phyloP scores from a whole-genome alignment of 2,113 vertebrate genomes.

The Zosterops japonicus region DNA sequence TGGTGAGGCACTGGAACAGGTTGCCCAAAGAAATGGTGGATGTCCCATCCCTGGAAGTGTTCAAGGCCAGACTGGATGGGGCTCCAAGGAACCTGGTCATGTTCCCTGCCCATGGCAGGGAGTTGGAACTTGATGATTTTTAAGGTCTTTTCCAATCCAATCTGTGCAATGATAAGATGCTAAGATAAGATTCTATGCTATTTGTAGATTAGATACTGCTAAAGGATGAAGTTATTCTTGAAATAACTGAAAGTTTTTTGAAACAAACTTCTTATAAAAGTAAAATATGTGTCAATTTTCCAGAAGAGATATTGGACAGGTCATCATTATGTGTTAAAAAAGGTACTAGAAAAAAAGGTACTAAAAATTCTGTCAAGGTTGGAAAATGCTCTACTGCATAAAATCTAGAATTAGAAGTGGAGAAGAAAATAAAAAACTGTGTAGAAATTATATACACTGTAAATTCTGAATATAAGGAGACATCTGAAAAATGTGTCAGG shows the following conservation, averaged over 20 bases:
- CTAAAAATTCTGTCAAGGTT: background rate
- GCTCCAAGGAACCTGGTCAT: background rate
- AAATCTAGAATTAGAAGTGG: background rate
- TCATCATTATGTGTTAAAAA: background rate
- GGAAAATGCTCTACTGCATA: background rate
- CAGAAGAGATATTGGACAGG: background rate
- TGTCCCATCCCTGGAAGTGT: background rate
- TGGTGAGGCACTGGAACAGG: background rate
- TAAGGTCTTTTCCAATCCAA: background rate
- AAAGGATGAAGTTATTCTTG: background rate
- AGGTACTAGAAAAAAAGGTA: background rate
- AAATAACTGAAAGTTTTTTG: background rate
- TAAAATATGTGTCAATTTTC: background rate
- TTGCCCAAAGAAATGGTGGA: background rate
- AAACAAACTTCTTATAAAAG: background rate
- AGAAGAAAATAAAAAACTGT: background rate
- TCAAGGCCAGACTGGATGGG: background rate
- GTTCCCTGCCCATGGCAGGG: background rate
- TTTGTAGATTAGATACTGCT: background rate
- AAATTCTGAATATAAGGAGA: background rate
- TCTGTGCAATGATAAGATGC: background rate
- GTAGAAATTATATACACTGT: background rate
- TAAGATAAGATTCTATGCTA: background rate
- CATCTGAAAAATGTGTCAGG: background rate
- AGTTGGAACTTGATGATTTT: background rate